A percentile compares a stretch with the other conserved stretches of the same genome.
These are phyloP conservation scores for Aricia artaxerxes DNA, from an alignment of 2,888 invertebrate species.

Conservation along the genomic window DNA sequence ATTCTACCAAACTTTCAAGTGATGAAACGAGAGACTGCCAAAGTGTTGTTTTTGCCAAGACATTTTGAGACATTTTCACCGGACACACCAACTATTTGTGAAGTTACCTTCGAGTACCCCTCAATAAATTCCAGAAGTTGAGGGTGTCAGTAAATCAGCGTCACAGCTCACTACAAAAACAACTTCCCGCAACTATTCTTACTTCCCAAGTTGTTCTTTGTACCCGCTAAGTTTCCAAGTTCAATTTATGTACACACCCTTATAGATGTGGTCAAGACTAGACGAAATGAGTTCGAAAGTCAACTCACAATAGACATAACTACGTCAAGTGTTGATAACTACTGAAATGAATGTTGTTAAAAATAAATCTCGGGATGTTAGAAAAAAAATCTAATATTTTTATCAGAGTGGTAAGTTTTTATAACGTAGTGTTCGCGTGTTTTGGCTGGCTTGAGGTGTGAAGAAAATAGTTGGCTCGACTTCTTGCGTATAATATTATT, in stretches of 20 bases:
- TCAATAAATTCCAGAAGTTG: conserved; percentile 3
- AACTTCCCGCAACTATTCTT: conserved; percentile 8
- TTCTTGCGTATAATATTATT: too few relatives aligned
- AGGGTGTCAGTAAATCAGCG: background rate
- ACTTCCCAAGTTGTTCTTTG: conserved; percentile 4
- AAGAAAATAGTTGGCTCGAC: too few relatives aligned
- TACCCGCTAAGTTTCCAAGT: conserved; percentile 16
- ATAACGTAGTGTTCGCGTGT: too few relatives aligned
- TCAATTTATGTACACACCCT: background rate
- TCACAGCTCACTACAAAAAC: conserved; percentile 3
- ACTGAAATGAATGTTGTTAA: too few relatives aligned
- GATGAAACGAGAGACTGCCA: background rate
- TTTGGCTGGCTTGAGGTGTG: too few relatives aligned
- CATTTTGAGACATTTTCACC: background rate
- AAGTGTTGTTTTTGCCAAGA: conserved; percentile 2
- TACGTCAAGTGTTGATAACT: background rate
- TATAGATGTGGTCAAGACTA: background rate
- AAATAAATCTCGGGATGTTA: too few relatives aligned
- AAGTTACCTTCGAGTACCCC: background rate
- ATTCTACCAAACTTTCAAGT: background rate
- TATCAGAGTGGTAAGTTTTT: too few relatives aligned
- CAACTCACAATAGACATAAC: too few relatives aligned
- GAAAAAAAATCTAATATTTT: too few relatives aligned
- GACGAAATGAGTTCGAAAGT: background rate
- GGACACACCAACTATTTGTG: background rate